Conservation (phyloP, 2,888 invertebrate species). For the Ethmia dodecea region DNA sequence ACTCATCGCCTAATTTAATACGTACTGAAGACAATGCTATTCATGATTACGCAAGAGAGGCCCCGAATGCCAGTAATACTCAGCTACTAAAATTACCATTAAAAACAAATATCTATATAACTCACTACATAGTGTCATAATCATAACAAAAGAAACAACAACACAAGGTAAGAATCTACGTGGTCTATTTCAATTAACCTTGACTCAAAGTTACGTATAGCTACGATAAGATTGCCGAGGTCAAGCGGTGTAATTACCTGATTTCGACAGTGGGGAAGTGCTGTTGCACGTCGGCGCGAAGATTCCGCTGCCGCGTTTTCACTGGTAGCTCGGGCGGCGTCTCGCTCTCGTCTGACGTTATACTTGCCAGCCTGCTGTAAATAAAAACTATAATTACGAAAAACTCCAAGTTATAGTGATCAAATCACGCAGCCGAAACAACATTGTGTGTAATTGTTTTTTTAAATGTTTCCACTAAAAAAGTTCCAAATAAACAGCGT, state of each 20-base stretch:
- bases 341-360: constrained; percentile 65
- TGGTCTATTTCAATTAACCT: constrained; percentile 3
- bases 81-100: no score
- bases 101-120: no score
- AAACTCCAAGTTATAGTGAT: no score
- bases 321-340: constrained; percentile 80
- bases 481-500: no score
- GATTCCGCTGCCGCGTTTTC: constrained; percentile 70
- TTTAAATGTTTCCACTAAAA: no score
- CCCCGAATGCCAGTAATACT: no score
- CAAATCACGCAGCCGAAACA: no score
- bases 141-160: constrained; percentile 3
- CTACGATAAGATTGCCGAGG: constrained; percentile 5
- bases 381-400: constrained; percentile 19
- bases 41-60: no score
- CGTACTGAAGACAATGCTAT: no score
- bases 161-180: constrained; percentile 2
- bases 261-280: constrained; percentile 66
- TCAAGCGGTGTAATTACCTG: constrained; percentile 34
- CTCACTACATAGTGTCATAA: not conserved
- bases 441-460: no score
- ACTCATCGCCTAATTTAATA: no score
- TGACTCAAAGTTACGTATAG: constrained; percentile 7
- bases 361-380: constrained; percentile 52
- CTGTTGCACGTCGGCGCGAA: constrained; percentile 67